These are phyloP conservation scores for Tipula vernalis DNA, from an alignment of 2,888 invertebrate genomes.

Conservation along the genomic window DNA sequence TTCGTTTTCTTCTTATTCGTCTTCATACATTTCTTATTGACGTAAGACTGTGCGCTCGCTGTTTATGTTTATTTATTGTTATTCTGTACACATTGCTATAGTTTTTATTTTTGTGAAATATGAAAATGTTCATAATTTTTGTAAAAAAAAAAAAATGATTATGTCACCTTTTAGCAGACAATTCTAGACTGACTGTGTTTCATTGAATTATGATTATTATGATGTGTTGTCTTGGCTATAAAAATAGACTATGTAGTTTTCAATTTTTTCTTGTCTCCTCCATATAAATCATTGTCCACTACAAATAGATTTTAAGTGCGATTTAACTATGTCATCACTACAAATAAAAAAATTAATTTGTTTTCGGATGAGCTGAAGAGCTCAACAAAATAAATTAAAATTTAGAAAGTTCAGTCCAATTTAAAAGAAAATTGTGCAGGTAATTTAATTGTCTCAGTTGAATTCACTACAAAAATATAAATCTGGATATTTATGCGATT, in stretches of 20 bases:
- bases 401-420: not conserved
- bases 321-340: not conserved
- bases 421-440: not conserved
- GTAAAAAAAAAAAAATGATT: not conserved
- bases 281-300: no score
- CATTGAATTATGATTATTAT: no score
- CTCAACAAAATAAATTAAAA: not conserved
- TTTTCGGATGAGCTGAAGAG: not conserved
- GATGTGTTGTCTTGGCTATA: no score
- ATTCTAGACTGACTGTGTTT: no score
- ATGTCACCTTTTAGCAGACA: not conserved
- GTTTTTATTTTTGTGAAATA: not conserved
- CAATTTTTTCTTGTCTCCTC: no score
- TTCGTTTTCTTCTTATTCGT: not conserved
- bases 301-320: not conserved
- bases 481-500: not conserved
- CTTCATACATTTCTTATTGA: not conserved
- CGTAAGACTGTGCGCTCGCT: not conserved
- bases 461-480: not conserved
- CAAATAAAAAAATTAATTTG: not conserved
- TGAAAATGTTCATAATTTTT: not conserved
- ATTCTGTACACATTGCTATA: not conserved
- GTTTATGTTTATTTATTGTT: not conserved
- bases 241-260: no score
- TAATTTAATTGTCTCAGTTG: not conserved